Conservation (phyloP, 2,797 vertebrate genomes). For the Natrix natrix region DNA sequence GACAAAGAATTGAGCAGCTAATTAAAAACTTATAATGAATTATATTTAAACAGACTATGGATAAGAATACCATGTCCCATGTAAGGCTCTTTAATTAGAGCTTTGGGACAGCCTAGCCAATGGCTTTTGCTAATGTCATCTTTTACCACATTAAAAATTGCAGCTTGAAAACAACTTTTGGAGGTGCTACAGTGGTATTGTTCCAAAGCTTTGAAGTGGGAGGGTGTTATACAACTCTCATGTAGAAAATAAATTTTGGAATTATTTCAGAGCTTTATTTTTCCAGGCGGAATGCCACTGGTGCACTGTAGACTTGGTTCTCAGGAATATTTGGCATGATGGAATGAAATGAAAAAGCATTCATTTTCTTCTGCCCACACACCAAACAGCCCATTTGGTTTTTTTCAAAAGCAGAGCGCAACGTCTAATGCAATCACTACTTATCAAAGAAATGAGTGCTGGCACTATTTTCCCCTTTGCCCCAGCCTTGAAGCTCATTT, state of each 20-base stretch:
- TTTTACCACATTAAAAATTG: not conserved
- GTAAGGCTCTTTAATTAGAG: not conserved
- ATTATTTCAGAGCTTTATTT: not conserved
- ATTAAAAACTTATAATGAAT: not conserved
- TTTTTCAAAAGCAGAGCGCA: not conserved
- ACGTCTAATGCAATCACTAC: not conserved
- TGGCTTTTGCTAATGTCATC: not conserved
- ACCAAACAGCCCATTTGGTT: not conserved
- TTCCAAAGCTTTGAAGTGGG: not conserved
- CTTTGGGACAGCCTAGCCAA: not conserved
- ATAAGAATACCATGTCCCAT: not conserved
- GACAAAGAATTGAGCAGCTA: not conserved
- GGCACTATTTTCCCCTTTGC: not conserved
- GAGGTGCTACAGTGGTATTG: not conserved
- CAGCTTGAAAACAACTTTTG: not conserved
- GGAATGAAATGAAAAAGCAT: not conserved
- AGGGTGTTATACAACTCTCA: not conserved
- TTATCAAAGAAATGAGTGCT: not conserved
- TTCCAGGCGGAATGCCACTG: not conserved
- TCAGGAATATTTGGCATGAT: not conserved
- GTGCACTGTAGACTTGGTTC: not conserved
- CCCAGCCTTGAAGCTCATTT: constrained; percentile 2
- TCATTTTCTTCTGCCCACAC: not conserved
- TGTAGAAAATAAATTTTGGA: not conserved
- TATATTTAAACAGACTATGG: not conserved